Conservation (phyloP, 2,797 vertebrate genomes). For the Taeniopygia guttata region DNA sequence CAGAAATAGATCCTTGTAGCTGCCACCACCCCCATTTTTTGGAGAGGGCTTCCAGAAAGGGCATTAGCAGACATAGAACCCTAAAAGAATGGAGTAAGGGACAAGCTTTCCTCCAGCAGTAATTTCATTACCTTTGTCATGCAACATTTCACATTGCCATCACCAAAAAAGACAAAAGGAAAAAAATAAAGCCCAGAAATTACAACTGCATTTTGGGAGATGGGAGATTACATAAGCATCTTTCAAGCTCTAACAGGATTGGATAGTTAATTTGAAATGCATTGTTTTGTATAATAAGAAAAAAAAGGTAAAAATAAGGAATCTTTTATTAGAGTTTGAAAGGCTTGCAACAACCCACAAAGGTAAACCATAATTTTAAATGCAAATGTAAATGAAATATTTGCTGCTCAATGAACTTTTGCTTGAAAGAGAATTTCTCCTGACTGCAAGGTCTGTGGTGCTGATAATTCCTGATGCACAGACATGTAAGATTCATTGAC, state of each 20-base stretch:
- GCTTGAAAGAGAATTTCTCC: constrained; percentile 13
- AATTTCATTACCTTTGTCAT: neutral
- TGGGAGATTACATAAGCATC: neutral
- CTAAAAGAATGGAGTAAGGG: neutral
- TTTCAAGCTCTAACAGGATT: constrained; percentile 12
- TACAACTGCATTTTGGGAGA: constrained; percentile 5
- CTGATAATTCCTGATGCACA: constrained; percentile 39
- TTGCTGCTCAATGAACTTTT: constrained; percentile 1
- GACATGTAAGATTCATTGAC: constrained; percentile 54
- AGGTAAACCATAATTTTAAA: neutral
- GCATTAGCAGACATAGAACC: neutral
- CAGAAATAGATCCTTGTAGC: neutral
- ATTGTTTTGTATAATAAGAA: neutral
- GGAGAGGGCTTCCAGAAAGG: neutral
- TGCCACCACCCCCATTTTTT: neutral
- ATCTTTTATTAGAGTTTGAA: neutral
- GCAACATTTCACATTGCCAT: neutral
- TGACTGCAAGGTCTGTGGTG: neutral
- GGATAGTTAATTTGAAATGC: neutral
- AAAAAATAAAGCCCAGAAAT: constrained; percentile 18
- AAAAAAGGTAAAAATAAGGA: neutral
- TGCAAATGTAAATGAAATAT: neutral
- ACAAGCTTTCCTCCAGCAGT: neutral
- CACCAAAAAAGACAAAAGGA: neutral
- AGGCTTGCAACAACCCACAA: neutral